These are phyloP conservation scores for Lasioglossum zephyrum DNA, from an alignment of 2,888 invertebrate genomes.

Conservation along the genomic window DNA sequence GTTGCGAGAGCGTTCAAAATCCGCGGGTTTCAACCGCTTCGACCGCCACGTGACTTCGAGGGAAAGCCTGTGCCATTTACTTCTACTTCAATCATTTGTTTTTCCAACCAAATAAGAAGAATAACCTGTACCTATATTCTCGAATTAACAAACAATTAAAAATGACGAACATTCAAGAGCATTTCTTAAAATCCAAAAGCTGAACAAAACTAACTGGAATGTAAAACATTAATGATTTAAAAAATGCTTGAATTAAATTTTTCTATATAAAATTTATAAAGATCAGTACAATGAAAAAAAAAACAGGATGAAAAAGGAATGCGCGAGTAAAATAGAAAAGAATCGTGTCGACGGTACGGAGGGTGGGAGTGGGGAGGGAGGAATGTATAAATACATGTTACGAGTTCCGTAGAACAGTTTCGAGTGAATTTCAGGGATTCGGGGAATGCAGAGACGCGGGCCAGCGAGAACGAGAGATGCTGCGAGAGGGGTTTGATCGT, in stretches of 20 bases:
- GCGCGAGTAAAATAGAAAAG: neutral
- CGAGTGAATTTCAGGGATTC: neutral
- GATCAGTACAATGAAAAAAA: too few relatives aligned
- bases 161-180: too few relatives aligned
- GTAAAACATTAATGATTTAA: too few relatives aligned
- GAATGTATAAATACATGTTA: neutral
- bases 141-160: too few relatives aligned
- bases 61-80: neutral
- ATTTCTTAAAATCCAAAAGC: too few relatives aligned
- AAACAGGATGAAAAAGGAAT: too few relatives aligned
- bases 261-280: too few relatives aligned
- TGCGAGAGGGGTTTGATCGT: neutral
- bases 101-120: too few relatives aligned
- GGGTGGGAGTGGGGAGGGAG: neutral
- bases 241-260: too few relatives aligned
- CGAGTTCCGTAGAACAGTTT: neutral
- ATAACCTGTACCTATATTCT: too few relatives aligned
- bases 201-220: neutral
- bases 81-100: neutral
- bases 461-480: neutral
- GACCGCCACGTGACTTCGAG: neutral
- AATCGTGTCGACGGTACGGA: neutral
- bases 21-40: neutral
- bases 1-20: neutral
- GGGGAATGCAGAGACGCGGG: neutral